These are phyloP conservation scores for Octomys mimax DNA, from an alignment of 2,797 vertebrate species.

Conservation along the genomic window DNA sequence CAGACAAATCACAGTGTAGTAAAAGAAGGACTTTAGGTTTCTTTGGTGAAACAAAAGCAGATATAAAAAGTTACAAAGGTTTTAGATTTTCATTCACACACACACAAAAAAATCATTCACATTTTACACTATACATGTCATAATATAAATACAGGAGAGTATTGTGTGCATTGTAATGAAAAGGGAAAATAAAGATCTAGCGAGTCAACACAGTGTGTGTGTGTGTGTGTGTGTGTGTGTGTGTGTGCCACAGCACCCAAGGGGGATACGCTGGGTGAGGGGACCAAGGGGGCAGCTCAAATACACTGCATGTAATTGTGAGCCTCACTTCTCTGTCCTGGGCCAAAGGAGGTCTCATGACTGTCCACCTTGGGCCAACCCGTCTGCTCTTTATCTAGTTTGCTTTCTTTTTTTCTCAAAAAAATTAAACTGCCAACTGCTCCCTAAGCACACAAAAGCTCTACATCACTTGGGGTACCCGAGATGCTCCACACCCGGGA, in stretches of 20 bases:
- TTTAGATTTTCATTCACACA: constrained; percentile 92
- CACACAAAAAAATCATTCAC: constrained; percentile 93
- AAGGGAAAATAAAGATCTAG: constrained; percentile 82
- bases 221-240: constrained; percentile 52
- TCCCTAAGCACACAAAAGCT: not conserved
- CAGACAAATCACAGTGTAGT: constrained; percentile 91
- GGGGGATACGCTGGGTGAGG: constrained; percentile 10
- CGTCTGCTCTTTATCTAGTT: not conserved
- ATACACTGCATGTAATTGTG: constrained; percentile 33
- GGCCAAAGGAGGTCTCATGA: constrained; percentile 69
- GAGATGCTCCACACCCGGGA: not conserved
- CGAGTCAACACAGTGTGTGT: constrained; percentile 71
- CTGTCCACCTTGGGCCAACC: constrained; percentile 53
- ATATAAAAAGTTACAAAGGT: constrained; percentile 93
- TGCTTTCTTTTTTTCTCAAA: not conserved
- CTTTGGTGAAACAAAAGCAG: constrained; percentile 96
- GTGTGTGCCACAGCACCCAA: constrained; percentile 58
- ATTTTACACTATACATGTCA: constrained; percentile 96
- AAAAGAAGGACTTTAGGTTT: constrained; percentile 93
- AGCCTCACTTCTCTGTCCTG: constrained; percentile 15
- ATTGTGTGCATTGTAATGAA: constrained; percentile 94
- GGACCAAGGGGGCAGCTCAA: constrained; percentile 60
- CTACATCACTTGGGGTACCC: too few relatives aligned
- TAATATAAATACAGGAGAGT: constrained; percentile 96
- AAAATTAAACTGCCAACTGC: not conserved